Conservation (phyloP, 2,113 vertebrate genomes). For the Lepus europaeus region DNA sequence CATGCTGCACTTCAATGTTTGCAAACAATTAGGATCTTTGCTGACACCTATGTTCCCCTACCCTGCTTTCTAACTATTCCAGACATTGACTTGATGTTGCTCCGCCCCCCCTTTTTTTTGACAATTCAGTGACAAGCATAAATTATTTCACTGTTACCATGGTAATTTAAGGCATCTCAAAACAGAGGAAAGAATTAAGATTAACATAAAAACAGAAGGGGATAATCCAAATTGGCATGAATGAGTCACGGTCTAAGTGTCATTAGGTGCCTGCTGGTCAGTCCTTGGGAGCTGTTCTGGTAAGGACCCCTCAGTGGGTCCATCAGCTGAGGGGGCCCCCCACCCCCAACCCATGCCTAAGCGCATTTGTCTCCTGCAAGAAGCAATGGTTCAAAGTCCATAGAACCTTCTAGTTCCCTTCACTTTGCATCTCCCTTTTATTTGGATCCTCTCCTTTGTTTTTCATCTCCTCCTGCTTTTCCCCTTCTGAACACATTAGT, state of each 20-base stretch:
- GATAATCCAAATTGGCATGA: constrained; percentile 2
- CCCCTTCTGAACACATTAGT: constrained; percentile 82
- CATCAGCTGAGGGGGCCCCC: too few relatives aligned
- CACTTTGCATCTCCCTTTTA: constrained; percentile 65
- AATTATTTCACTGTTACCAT: constrained; percentile 33
- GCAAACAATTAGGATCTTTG: not conserved
- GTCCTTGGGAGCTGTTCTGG: not conserved
- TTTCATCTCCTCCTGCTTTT: constrained; percentile 76
- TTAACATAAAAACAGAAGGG: constrained; percentile 62
- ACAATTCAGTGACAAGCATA: constrained; percentile 22
- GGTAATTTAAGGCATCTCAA: constrained; percentile 10
- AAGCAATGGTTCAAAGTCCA: constrained; percentile 65
- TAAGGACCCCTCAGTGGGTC: not conserved
- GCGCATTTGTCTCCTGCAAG: not conserved
- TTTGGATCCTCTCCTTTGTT: constrained; percentile 78
- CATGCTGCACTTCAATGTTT: not conserved
- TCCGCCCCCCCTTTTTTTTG: constrained; percentile 34
- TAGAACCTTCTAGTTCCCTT: constrained; percentile 21
- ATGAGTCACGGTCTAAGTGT: constrained; percentile 18
- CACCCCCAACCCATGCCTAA: not conserved
- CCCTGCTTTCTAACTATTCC: constrained; percentile 26
- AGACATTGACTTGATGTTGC: not conserved
- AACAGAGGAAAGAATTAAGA: constrained; percentile 30
- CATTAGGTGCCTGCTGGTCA: not conserved
- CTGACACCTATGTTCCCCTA: not conserved